Conservation (phyloP, 2,888 invertebrate genomes). For the Crematogaster levior region DNA sequence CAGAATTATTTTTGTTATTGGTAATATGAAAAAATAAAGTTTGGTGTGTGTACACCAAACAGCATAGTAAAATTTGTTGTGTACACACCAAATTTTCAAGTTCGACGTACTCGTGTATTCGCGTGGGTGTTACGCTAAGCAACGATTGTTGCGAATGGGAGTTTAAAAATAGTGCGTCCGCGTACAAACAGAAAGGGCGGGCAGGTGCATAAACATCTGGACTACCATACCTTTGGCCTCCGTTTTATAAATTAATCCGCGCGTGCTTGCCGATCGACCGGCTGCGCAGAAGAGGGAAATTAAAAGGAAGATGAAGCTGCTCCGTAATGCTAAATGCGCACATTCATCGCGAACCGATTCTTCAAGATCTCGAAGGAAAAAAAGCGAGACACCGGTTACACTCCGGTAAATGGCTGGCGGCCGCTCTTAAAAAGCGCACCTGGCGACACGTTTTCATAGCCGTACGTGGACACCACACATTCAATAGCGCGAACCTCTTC, state of each 20-base stretch:
- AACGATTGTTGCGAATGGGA: neutral
- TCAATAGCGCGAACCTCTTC: constrained; percentile 4
- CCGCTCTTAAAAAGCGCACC: constrained; percentile 55
- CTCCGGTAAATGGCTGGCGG: constrained; percentile 49
- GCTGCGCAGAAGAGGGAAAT: neutral
- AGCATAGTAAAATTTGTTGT: too few species aligned
- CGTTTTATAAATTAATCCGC: constrained; percentile 52
- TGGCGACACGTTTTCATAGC: constrained; percentile 53
- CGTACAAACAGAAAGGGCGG: constrained; percentile 42
- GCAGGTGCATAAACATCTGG: constrained; percentile 71
- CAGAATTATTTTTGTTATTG: neutral
- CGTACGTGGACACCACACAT: constrained; percentile 33
- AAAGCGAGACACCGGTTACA: constrained; percentile 49
- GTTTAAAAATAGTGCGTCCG: constrained; percentile 59
- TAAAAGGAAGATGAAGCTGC: constrained; percentile 22
- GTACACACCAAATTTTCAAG: too few species aligned
- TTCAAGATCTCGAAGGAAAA: constrained; percentile 41
- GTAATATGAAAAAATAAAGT: neutral
- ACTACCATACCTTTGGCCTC: constrained; percentile 48
- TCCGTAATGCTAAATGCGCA: constrained; percentile 12
- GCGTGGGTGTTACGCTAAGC: neutral
- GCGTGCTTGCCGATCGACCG: constrained; percentile 6
- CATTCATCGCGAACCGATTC: constrained; percentile 45
- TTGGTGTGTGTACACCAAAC: neutral
- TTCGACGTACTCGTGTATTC: neutral